Evolutionary conservation across 2,888 invertebrate species (phyloP), one percentile per base, ranked within the genome.

Genomic region (Tetranychus piercei): DNA sequence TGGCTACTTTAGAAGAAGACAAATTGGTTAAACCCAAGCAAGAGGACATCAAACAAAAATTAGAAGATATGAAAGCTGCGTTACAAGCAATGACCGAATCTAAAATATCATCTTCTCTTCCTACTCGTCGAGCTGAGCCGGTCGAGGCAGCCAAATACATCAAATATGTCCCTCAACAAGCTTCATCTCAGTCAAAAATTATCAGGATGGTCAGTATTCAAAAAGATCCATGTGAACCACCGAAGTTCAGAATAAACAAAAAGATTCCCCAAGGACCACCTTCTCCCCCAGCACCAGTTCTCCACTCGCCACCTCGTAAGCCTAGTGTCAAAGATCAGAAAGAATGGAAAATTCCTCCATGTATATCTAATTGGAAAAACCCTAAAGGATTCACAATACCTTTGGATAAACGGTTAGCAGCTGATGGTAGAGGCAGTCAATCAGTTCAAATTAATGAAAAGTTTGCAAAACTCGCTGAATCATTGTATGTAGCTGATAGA

Each of bases 281-380:
- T 0, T 97, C 96, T 0, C 99, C 99, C 0, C 99, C 99, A 22
- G 96, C 99, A 8, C 97, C 99, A 1, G 96, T 99, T 15, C 87
- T 99, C 83, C 99, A 99, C 84, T 97, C 96, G 0, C 99, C 99
- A 0, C 95, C 97, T 0, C 86, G 97, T 74, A 90, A 97, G 82
- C 94, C 95, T 0, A 95, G 97, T 3, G 96, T 96, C 0, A 96
- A 97, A 81, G 99, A 99, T 82, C 99, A 99, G 82, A 89, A 95
- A 77, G 99, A 99, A 82, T 99, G 99, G 99, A 97, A 97, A 84
- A 91, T 92, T 78, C 99, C 99, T 8, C 99, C 99, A 0, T 99
- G 97, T 80, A 96, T 99, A 78, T 94, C 93, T 0, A 99, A 99
- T 82, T 99, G 99, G 99, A 99, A 99, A 84, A 99, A 99, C 83